Conservation (phyloP, 2,797 vertebrate genomes). For the Streptopelia turtur region DNA sequence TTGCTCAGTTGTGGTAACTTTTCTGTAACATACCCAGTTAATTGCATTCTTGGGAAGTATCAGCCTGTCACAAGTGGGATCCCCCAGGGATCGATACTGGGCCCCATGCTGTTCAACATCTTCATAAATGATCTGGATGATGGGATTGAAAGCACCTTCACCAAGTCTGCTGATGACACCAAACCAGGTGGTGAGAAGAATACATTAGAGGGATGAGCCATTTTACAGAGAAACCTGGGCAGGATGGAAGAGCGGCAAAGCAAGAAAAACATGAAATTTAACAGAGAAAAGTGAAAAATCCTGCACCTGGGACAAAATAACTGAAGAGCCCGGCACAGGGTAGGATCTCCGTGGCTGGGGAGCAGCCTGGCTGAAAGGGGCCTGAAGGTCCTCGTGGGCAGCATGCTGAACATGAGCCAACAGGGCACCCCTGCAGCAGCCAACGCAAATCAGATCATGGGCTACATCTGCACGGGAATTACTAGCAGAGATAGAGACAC, state of each 20-base stretch:
- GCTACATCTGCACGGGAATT: neutral
- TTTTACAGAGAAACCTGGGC: neutral
- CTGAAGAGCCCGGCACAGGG: neutral
- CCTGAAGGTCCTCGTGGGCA: neutral
- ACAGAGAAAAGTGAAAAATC: neutral
- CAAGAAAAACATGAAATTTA: neutral
- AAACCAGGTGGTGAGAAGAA: neutral
- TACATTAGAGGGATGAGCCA: rapidly evolving
- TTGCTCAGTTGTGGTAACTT: neutral
- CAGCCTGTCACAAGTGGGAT: neutral
- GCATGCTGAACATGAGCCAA: neutral
- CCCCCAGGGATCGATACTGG: neutral
- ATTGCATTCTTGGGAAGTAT: neutral
- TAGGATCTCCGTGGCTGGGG: neutral
- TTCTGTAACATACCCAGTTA: neutral
- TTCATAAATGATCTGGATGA: neutral
- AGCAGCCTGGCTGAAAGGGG: neutral
- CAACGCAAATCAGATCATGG: neutral
- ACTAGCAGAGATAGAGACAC: neutral
- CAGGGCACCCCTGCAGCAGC: neutral
- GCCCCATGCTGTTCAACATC: neutral
- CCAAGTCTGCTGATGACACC: neutral
- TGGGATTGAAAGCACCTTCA: neutral
- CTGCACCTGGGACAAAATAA: neutral
- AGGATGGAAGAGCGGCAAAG: neutral